Percentiles rank a stretch among this genome's conserved stretches.
Conservation (phyloP, 2,888 invertebrate genomes). For the Neoaliturus tenellus region DNA sequence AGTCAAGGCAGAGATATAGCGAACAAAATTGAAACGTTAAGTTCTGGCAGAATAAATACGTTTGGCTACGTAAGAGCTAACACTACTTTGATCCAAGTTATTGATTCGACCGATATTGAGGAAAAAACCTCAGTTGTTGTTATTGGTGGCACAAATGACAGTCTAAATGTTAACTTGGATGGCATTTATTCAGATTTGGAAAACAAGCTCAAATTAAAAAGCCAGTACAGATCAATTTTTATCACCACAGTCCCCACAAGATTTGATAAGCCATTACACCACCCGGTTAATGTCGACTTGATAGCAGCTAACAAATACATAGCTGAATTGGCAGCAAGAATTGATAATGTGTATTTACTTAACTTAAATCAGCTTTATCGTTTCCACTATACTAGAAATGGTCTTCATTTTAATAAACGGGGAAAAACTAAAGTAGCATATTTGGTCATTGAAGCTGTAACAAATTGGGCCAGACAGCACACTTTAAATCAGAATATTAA, state of each 20-base stretch:
- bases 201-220: not conserved
- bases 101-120: not conserved
- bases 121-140: not conserved
- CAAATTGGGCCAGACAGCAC: not conserved
- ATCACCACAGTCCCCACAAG: not conserved
- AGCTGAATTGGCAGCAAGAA: not conserved
- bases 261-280: not conserved
- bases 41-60: not conserved
- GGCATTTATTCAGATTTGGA: not conserved
- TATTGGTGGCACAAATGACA: slow-evolving; percentile 11
- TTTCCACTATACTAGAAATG: not conserved
- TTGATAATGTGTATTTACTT: not conserved
- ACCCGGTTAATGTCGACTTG: not conserved
- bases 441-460: not conserved
- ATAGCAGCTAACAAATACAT: not conserved
- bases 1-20: slow-evolving; percentile 21
- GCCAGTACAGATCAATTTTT: not conserved
- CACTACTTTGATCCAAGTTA: not conserved
- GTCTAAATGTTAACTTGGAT: not conserved
- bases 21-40: not conserved
- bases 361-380: not conserved
- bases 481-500: not conserved
- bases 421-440: not conserved
- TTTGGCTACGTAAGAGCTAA: slow-evolving; percentile 12
- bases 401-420: not conserved